phyloP scores from a whole-genome alignment of 2,888 invertebrate species.

The Cephalotes varians region DNA sequence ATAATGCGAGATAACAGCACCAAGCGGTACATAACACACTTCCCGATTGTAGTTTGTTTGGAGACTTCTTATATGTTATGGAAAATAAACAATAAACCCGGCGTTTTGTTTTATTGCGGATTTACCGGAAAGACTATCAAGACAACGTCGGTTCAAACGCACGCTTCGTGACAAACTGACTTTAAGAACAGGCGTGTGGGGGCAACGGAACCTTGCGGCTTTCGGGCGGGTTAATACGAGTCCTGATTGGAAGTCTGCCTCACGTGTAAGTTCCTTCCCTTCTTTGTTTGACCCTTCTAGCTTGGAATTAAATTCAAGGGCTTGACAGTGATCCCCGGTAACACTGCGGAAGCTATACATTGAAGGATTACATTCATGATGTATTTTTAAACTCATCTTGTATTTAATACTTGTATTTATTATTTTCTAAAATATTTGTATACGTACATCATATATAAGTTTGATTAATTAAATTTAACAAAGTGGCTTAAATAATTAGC shows the following conservation, averaged over 20 bases:
- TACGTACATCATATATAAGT: not conserved
- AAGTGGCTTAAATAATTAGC: not conserved
- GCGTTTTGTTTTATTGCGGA: conserved; percentile 5
- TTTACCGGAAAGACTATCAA: conserved; percentile 46
- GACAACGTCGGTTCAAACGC: conserved; percentile 72
- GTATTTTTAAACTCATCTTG: conserved; percentile 10
- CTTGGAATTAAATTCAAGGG: conserved; percentile 30
- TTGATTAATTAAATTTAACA: not conserved
- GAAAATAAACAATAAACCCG: not conserved
- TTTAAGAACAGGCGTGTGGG: conserved; percentile 59
- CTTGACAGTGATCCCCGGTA: not conserved
- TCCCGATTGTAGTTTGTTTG: not conserved
- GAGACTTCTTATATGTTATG: not conserved
- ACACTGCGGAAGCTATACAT: not conserved
- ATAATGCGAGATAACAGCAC: conserved; percentile 3
- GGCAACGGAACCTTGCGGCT: conserved; percentile 62
- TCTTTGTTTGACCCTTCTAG: conserved; percentile 48
- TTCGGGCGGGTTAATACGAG: conserved; percentile 66
- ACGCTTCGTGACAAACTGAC: conserved; percentile 77
- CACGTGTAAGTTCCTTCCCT: conserved; percentile 49
- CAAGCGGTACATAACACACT: not conserved
- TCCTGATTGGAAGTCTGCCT: conserved; percentile 64
- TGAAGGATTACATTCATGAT: not conserved
- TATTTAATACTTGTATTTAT: not conserved
- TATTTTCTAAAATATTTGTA: not conserved